Evolutionary conservation across 1,140 invertebrate genomes (phyloP).

Genomic region (Melanaphis sacchari): DNA sequence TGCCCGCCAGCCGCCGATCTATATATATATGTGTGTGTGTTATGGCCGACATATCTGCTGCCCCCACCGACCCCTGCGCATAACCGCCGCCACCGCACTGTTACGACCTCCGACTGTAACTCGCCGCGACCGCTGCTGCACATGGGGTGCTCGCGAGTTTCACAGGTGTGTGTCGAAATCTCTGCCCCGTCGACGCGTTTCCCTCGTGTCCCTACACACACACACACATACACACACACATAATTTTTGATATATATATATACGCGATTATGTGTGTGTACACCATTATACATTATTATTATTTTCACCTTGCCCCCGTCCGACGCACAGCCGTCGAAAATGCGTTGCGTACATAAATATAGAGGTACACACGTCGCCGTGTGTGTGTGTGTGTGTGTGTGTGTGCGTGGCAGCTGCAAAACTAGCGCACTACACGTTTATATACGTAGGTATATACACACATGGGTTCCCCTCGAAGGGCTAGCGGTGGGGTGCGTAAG

Average conservation of each 20-base stretch:
- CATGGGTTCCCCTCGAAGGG: background rate
- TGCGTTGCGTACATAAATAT: background rate
- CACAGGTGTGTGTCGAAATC: slow-evolving; percentile 58
- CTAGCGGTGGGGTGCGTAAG: background rate
- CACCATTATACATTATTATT: background rate
- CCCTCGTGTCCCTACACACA: background rate
- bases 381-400: background rate
- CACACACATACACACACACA: background rate
- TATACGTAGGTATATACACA: background rate
- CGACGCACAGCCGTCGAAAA: slow-evolving; percentile 14
- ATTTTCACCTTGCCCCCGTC: slow-evolving; percentile 26
- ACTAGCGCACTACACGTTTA: background rate
- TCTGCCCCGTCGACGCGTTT: slow-evolving; percentile 18
- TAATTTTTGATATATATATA: background rate
- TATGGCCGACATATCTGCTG: background rate
- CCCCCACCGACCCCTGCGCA: background rate
- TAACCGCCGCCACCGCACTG: background rate
- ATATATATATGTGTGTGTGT: too few species aligned
- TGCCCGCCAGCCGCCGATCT: too few species aligned
- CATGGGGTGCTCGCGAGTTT: slow-evolving; percentile 44
- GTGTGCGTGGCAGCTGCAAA: slow-evolving; percentile 38
- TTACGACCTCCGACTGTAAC: background rate
- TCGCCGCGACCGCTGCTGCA: background rate
- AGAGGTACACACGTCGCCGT: too few species aligned
- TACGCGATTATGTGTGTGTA: background rate